phyloP scores from a whole-genome alignment of 2,113 vertebrate genomes.

The Illadopsis cleaveri region DNA sequence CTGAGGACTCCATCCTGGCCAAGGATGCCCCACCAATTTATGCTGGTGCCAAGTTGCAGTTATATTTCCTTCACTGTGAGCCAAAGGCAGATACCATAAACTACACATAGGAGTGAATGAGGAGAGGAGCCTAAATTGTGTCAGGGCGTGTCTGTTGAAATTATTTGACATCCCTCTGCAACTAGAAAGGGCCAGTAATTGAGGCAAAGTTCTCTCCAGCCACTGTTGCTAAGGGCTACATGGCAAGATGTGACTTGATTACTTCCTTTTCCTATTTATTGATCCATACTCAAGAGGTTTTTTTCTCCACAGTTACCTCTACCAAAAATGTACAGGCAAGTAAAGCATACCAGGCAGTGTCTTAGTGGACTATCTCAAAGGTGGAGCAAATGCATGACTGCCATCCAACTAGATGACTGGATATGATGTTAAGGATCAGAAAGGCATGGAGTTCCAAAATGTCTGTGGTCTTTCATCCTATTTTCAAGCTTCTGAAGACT shows the following conservation, averaged over 20 bases:
- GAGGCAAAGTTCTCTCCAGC: background rate
- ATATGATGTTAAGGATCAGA: background rate
- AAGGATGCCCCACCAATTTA: background rate
- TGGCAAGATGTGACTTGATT: background rate
- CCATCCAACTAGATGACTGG: background rate
- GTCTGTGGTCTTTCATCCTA: background rate
- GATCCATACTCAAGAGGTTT: background rate
- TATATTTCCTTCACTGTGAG: background rate
- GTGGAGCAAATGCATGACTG: background rate
- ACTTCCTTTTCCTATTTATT: background rate
- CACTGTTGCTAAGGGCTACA: accelerated
- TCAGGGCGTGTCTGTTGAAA: background rate
- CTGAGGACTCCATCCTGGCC: background rate
- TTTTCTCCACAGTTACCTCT: background rate
- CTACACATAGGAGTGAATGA: background rate
- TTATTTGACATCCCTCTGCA: background rate
- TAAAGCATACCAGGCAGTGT: background rate
- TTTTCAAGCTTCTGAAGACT: background rate
- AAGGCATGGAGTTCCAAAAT: background rate
- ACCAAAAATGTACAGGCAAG: background rate
- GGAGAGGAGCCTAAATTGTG: background rate
- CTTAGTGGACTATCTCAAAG: background rate
- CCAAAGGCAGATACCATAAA: background rate
- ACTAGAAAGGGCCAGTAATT: background rate
- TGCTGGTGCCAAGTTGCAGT: background rate